phyloP scores from a whole-genome alignment of 2,888 invertebrate species.

The Mamestra brassicae region DNA sequence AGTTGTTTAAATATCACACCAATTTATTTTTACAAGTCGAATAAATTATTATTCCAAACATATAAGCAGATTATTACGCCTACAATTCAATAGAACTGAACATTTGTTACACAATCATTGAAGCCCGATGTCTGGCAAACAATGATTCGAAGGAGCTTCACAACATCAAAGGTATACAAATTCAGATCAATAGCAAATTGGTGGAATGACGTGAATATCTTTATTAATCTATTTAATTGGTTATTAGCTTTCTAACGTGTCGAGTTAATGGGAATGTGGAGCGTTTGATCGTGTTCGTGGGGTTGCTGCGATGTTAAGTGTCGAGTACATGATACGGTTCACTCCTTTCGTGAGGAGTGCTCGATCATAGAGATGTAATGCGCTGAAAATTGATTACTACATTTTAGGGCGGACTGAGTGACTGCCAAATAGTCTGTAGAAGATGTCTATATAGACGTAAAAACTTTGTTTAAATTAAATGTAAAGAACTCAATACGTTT shows the following conservation, averaged over 20 bases:
- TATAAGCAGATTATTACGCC: conserved; percentile 75
- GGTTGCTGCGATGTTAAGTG: conserved; percentile 60
- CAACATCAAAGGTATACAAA: conserved; percentile 84
- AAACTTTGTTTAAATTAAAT: no score
- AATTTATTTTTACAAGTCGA: conserved; percentile 23
- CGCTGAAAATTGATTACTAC: conserved; percentile 47
- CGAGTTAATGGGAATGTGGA: conserved; percentile 85
- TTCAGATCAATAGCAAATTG: conserved; percentile 83
- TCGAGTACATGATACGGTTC: conserved; percentile 57
- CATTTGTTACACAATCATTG: conserved; percentile 73
- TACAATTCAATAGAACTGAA: conserved; percentile 69
- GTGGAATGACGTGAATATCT: conserved; percentile 85
- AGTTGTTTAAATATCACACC: not conserved
- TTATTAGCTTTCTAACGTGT: conserved; percentile 84
- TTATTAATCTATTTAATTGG: conserved; percentile 90
- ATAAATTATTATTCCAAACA: conserved; percentile 38
- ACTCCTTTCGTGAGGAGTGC: conserved; percentile 56
- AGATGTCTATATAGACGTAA: no score
- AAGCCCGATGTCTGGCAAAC: conserved; percentile 81
- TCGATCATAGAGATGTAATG: conserved; percentile 68
- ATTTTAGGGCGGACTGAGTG: not conserved
- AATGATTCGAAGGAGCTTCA: conserved; percentile 81
- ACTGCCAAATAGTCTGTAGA: no score
- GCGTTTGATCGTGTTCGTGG: conserved; percentile 84
- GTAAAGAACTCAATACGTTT: no score